Evolutionary conservation across 2,113 vertebrate genomes (phyloP), one percentile per base, ranked within the genome.

Genomic region (Electrona antarctica): DNA sequence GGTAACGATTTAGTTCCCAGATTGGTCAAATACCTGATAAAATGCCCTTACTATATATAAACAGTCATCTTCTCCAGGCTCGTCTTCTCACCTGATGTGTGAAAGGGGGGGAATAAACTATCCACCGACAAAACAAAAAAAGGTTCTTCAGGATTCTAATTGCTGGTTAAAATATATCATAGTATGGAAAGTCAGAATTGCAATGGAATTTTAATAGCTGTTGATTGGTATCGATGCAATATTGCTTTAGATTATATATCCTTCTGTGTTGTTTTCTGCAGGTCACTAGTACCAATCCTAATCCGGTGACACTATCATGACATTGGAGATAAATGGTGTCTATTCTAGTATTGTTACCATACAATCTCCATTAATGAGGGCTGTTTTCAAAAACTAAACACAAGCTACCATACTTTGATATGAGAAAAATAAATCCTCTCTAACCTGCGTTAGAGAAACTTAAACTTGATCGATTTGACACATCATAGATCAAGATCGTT

Each of bases 331-430:
- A 51, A 15, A 63, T 55, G 41, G 60, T 61, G 21, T 55, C 41
- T 64, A 33, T 7, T 46, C 21, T 21, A 21, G 21, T 21, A 21
- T 21, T 21, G 21, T 21, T 21, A 21, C 21, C 21, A 51, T 9
- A 33, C 12, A 49, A 60, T 60, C 51, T 70, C 10, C 28, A 21
- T n/a, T 7, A 48, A 33, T 51, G 5, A 55, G 6, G 7, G 59
- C 8, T 7, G 11, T 51, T 62, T 15, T 69, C 4, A 7, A 46
- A 59, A 45, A 28, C 41, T 50, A 60, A 64, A 75, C 57, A 7
- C 66, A 50, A 51, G 46, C 4, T 60, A 79, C 33, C 33, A 41
- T 6, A 41, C 41, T 50, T 54, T 66, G 80, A 88, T 79, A 84
- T 82, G 75, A 78, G 15, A 55, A 4, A 6, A 52, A 49, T 7